A percentile compares a stretch with the other conserved stretches of the same genome.
Conservation (phyloP, 2,797 vertebrate species). For the Hipposideros larvatus region DNA sequence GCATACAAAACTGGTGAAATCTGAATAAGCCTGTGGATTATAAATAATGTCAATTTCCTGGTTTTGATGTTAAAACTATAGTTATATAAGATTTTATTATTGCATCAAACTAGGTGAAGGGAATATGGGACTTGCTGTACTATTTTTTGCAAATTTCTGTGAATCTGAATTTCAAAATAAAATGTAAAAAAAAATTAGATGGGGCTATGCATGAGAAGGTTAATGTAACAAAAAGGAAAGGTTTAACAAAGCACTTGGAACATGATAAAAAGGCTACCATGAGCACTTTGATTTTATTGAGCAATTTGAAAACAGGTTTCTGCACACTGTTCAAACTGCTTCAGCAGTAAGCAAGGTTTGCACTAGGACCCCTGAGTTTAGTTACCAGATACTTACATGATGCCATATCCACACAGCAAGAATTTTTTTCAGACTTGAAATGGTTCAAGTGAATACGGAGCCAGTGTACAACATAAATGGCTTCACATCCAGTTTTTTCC, state of each 20-base stretch:
- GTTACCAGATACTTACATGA: neutral
- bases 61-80: slow-evolving; percentile 26
- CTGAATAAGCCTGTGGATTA: neutral
- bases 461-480: neutral
- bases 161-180: slow-evolving; percentile 36
- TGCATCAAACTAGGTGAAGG: neutral
- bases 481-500: neutral
- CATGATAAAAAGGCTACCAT: neutral
- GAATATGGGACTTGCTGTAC: neutral
- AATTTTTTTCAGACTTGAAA: neutral
- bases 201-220: neutral
- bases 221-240: slow-evolving; percentile 35
- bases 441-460: neutral
- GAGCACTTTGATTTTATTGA: neutral
- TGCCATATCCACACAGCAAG: neutral
- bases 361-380: neutral
- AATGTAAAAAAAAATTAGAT: neutral
- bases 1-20: neutral
- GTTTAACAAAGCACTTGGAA: neutral
- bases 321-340: neutral
- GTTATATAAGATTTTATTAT: neutral
- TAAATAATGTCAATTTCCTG: slow-evolving; percentile 5
- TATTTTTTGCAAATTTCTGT: slow-evolving; percentile 18
- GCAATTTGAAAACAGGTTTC: neutral
- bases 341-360: neutral